These are phyloP conservation scores for Parazoanthus swiftii DNA, from an alignment of 92 coral and sea anemone species.

Conservation along the genomic window DNA sequence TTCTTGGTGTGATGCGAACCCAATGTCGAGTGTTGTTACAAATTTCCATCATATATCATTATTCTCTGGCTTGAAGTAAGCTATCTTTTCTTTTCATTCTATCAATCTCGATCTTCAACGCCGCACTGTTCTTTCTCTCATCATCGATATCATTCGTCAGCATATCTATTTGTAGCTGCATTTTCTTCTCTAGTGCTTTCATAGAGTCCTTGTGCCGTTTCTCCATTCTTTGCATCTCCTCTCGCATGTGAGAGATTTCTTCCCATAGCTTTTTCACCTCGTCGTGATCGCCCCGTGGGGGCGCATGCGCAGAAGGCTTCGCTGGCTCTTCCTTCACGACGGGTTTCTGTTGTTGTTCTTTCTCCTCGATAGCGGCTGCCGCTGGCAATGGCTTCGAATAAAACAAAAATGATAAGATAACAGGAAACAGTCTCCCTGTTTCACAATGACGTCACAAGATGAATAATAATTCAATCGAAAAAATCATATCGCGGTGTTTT, in stretches of 20 bases:
- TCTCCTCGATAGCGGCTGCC: not conserved
- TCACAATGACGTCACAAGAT: no score
- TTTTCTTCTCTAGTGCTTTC: slow-evolving; percentile 66
- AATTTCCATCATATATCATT: no score
- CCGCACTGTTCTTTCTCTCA: slow-evolving; percentile 81
- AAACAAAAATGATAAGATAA: not conserved
- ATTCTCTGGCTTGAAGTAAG: not conserved
- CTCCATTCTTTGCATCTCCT: slow-evolving; percentile 61
- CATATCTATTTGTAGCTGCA: slow-evolving; percentile 64
- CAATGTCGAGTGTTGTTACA: no score
- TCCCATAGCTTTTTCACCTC: slow-evolving; percentile 64
- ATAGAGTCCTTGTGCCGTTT: slow-evolving; percentile 69
- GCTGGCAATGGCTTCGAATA: not conserved
- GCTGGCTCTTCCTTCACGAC: slow-evolving; percentile 2
- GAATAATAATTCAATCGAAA: no score
- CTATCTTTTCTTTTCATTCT: slow-evolving; percentile 61
- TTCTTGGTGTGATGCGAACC: no score
- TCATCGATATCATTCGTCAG: slow-evolving; percentile 91
- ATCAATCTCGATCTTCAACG: slow-evolving; percentile 84
- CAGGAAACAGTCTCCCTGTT: not conserved
- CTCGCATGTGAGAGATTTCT: slow-evolving; percentile 69
- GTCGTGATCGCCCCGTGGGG: slow-evolving; percentile 19
- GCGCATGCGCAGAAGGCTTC: not conserved
- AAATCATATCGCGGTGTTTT: no score
- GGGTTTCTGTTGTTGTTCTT: slow-evolving; percentile 1